Conservation (phyloP, 2,888 invertebrate species). For the Dione juno region DNA sequence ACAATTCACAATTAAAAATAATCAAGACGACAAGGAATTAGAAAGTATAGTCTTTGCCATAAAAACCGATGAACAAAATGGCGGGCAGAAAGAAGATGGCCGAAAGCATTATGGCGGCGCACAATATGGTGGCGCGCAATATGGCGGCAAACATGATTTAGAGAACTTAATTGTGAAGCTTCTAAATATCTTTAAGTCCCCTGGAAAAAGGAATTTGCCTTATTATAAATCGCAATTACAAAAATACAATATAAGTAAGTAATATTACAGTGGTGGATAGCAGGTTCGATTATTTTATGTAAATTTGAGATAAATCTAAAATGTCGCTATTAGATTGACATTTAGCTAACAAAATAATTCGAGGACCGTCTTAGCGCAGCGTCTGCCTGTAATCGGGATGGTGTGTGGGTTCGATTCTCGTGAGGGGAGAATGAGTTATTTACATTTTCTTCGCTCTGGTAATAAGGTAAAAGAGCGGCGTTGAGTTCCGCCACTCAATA, state of each 20-base stretch:
- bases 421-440: too few relatives aligned
- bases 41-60: slow-evolving; percentile 46
- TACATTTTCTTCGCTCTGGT: too few relatives aligned
- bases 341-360: too few relatives aligned
- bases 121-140: background rate
- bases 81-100: slow-evolving; percentile 19
- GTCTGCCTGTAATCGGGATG: background rate
- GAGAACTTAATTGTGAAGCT: slow-evolving; percentile 23
- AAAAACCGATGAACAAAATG: slow-evolving; percentile 36
- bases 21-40: slow-evolving; percentile 28
- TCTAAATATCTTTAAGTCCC: slow-evolving; percentile 30
- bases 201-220: slow-evolving; percentile 12
- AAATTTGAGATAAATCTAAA: background rate
- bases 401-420: too few relatives aligned
- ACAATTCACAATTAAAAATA: slow-evolving; percentile 36
- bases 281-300: background rate
- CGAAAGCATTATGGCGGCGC: slow-evolving; percentile 4
- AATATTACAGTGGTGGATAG: background rate
- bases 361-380: background rate
- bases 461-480: too few relatives aligned
- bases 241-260: slow-evolving; percentile 45
- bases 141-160: slow-evolving; percentile 1
- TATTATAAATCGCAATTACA: slow-evolving; percentile 37
- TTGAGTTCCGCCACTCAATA: too few relatives aligned
- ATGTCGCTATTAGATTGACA: too few relatives aligned